Percentiles rank a stretch among this genome's conserved stretches.
phyloP scores from a whole-genome alignment of 2,888 invertebrate genomes.

The Trachelus iudaicus region DNA sequence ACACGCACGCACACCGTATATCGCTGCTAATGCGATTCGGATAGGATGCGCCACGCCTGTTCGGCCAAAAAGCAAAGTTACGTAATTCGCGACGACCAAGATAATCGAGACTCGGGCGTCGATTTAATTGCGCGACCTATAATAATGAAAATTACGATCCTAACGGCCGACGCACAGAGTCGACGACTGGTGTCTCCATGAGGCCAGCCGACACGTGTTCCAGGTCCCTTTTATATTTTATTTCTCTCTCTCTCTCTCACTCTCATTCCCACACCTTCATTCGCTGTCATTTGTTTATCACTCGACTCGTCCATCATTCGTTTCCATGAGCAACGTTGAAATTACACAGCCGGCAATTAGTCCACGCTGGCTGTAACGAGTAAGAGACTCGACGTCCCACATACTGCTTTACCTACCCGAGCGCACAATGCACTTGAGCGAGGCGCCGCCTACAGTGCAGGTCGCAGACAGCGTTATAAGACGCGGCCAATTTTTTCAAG shows the following conservation, averaged over 20 bases:
- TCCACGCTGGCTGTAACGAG: neutral
- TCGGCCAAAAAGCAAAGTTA: neutral
- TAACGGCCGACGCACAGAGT: neutral
- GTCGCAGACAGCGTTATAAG: neutral
- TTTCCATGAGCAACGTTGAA: neutral
- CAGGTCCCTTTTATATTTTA: neutral
- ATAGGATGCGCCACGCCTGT: neutral
- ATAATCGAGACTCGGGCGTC: neutral
- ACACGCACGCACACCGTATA: neutral
- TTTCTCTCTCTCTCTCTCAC: neutral
- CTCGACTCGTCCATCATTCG: neutral
- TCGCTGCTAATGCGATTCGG: neutral
- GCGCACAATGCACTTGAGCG: neutral
- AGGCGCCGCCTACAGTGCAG: neutral
- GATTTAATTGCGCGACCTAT: neutral
- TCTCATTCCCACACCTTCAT: neutral
- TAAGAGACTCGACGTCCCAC: neutral
- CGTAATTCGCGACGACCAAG: neutral
- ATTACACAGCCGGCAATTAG: neutral
- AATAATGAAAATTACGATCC: neutral
- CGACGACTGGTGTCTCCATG: neutral
- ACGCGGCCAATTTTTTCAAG: neutral
- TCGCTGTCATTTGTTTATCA: neutral
- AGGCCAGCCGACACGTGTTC: neutral
- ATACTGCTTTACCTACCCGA: neutral